Base-by-base conservation (phyloP, 2,797 vertebrate species). In the Oreortyx pictus region DNA sequence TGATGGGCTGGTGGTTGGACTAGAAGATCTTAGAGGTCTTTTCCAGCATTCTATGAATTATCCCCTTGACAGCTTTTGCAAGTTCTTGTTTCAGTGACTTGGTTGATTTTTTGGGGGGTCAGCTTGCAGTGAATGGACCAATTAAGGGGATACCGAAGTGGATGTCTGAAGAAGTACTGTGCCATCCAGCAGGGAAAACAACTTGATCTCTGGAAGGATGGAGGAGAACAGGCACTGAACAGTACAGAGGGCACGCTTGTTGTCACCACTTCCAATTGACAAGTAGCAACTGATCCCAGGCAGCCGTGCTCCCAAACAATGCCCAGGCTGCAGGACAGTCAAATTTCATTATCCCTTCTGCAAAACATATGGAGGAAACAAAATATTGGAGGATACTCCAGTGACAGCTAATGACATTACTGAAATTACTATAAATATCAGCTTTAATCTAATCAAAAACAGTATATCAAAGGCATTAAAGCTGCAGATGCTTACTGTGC, bases 381-480 rank as follows among this genome's bases (percentile, higher is more conserved):
- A 96, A 96, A 93, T 66, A 91, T 85, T 84, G 92, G 90, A 92
- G 90, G 90, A 96, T 96, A 94, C 92, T 93, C 75, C 90, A 87
- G 75, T 96, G 95, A 93, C 83, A 96, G 92, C 82, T 96, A 93
- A 96, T 95, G 90, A 90, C 93, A 76, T 96, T 95, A 96, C 61
- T 24, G 46, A 96, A 95, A 96, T 97, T 86, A 90, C 93, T 94
- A 79, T 86, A 95, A 95, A 96, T 96, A 95, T 94, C 89, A 89
- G 75, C 91, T 97, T 96, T 93, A 92, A 92, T 96, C 91, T 95
- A 80, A 93, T 82, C 91, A 94, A 95, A 94, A 96, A 54, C 88
- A 95, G 92, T 94, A 91, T 95, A 95, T 97, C 93, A 95, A 95
- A 95, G 80, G 92, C 65, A 76, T 89, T 96, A 93, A 93, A 84